Conservation (phyloP, 2,113 vertebrate species). For the Lamprotornis superbus region DNA sequence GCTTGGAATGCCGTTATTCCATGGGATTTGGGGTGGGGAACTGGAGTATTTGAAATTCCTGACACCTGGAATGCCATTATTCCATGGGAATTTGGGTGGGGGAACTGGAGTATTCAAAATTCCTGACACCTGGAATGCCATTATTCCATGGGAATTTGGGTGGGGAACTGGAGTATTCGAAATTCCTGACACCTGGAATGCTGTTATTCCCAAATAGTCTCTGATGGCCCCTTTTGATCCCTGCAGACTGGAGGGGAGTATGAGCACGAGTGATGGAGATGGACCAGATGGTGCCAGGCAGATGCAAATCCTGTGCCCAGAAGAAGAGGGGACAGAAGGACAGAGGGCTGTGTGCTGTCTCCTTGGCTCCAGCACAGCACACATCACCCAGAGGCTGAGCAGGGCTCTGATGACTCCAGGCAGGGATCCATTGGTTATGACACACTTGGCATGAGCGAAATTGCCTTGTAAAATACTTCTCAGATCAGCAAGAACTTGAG, state of each 20-base stretch:
- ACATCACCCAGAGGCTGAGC: background rate
- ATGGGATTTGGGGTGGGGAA: too few species aligned
- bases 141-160: too few species aligned
- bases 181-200: too few species aligned
- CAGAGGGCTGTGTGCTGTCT: background rate
- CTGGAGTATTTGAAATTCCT: too few species aligned
- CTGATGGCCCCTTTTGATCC: background rate
- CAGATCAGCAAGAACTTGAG: slow-evolving; percentile 41
- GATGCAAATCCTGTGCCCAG: background rate
- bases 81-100: too few species aligned
- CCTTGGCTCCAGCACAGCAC: slow-evolving; percentile 8
- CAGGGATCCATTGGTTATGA: slow-evolving; percentile 54
- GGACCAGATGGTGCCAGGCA: background rate
- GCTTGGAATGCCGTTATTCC: too few species aligned
- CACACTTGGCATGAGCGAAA: slow-evolving; percentile 18
- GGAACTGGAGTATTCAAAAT: too few species aligned
- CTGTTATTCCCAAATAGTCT: too few species aligned
- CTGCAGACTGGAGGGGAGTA: background rate
- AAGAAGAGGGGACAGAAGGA: background rate
- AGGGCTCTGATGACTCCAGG: slow-evolving; percentile 6
- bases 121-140: too few species aligned
- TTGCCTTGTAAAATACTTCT: slow-evolving; percentile 51
- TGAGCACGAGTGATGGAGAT: rapidly evolving
- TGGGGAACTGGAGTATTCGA: too few species aligned
- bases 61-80: too few species aligned